Percentiles rank a stretch among this genome's conserved stretches.
Evolutionary conservation across 64 coral and sea anemone genomes (phyloP).

Genomic region (Astreopora myriophthalma): DNA sequence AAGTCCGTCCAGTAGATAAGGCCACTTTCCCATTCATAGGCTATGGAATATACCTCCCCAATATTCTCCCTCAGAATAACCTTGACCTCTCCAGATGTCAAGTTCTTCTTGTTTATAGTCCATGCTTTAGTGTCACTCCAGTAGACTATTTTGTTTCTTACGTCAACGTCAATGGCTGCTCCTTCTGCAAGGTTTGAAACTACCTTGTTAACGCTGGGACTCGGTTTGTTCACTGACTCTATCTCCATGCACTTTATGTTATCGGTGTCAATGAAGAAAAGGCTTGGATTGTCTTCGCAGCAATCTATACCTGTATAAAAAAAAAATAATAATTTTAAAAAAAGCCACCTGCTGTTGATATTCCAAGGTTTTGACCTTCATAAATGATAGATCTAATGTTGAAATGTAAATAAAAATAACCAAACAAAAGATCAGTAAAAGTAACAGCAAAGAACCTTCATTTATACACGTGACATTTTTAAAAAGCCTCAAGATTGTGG

Average conservation of each 20-base stretch:
- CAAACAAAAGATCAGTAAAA: too few species aligned
- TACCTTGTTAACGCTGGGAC: neutral
- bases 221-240: neutral
- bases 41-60: constrained; percentile 19
- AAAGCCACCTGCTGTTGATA: too few species aligned
- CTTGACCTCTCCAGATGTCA: constrained; percentile 26
- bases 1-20: constrained; percentile 58
- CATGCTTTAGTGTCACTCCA: constrained; percentile 42
- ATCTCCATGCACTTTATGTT: neutral
- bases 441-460: too few species aligned
- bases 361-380: too few species aligned
- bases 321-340: too few species aligned
- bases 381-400: too few species aligned
- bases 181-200: neutral
- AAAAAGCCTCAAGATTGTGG: too few species aligned
- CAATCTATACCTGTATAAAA: neutral
- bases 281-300: neutral
- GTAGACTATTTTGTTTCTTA: constrained; percentile 25
- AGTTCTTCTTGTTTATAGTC: constrained; percentile 31
- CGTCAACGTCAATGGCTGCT: constrained; percentile 21
- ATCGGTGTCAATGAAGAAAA: constrained; percentile 13
- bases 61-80: constrained; percentile 26
- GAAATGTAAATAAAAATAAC: too few species aligned
- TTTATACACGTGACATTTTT: too few species aligned
- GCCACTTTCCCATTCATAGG: constrained; percentile 47